A percentile compares a stretch with the other conserved stretches of the same genome.
Conservation (phyloP, 2,797 vertebrate species). For the Manis crassicaudata region DNA sequence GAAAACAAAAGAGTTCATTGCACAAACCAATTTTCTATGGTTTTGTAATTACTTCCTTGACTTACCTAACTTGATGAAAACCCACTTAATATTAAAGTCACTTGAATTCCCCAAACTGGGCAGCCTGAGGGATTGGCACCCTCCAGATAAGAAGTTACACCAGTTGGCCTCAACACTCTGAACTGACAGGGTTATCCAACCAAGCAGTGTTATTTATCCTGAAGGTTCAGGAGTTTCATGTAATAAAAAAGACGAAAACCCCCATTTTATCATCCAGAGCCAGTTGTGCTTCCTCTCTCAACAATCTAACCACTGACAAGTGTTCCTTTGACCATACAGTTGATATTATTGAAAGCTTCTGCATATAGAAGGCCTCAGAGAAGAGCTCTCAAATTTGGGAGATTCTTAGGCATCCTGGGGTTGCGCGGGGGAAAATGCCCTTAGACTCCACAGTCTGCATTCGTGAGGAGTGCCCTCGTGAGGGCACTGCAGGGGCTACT, state of each 20-base stretch:
- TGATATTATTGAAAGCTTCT: neutral
- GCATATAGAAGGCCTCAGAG: neutral
- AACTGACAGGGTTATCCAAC: neutral
- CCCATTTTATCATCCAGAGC: neutral
- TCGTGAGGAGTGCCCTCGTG: neutral
- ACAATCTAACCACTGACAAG: neutral
- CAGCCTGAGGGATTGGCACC: neutral
- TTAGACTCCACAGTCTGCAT: neutral
- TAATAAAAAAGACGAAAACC: neutral
- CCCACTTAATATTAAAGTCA: neutral
- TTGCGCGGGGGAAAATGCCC: neutral
- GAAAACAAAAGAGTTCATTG: neutral
- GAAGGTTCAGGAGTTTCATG: neutral
- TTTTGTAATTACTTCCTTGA: slow-evolving; percentile 41
- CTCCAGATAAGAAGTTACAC: neutral
- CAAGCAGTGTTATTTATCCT: neutral
- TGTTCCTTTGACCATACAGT: neutral
- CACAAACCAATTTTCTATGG: neutral
- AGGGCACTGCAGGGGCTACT: neutral
- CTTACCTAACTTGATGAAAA: slow-evolving; percentile 9
- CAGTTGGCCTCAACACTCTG: neutral
- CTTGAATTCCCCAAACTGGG: neutral
- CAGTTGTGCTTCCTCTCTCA: neutral
- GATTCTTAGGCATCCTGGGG: neutral
- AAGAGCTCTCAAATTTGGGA: neutral